phyloP scores from a whole-genome alignment of 2,113 vertebrate species.

The Sinocyclocheilus anshuiensis region DNA sequence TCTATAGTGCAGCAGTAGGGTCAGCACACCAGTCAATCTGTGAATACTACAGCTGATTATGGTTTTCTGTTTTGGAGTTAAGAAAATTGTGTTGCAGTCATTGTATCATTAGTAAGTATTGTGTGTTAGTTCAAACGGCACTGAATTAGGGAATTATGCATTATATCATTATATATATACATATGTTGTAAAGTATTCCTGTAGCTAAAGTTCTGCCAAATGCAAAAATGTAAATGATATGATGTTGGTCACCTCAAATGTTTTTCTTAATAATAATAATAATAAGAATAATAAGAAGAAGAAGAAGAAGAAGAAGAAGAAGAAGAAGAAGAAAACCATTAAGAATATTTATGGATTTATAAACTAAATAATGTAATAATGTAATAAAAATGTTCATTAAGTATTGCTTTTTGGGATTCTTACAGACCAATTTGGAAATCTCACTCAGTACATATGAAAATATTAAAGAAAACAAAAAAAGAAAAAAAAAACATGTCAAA shows the following conservation, averaged over 20 bases:
- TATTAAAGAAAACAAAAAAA: not conserved
- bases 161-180: not conserved
- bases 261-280: not conserved
- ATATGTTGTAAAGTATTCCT: not conserved
- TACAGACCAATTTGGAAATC: not conserved
- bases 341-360: not conserved
- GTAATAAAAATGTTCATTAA: not conserved
- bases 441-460: not conserved
- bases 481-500: not conserved
- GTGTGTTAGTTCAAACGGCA: not conserved
- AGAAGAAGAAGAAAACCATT: no score
- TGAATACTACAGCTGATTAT: not conserved
- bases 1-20: slow-evolving; percentile 11
- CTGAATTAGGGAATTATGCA: not conserved
- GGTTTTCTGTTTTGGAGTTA: not conserved
- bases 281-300: not conserved
- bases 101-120: not conserved
- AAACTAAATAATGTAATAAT: not conserved
- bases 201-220: not conserved
- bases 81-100: not conserved
- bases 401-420: not conserved
- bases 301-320: no score
- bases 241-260: not conserved
- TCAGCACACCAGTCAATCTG: slow-evolving; percentile 12
- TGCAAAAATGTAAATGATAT: not conserved